A percentile compares a stretch with the other conserved stretches of the same genome.
Evolutionary conservation across 2,113 vertebrate genomes (phyloP).

Genomic region (Turnix velox): DNA sequence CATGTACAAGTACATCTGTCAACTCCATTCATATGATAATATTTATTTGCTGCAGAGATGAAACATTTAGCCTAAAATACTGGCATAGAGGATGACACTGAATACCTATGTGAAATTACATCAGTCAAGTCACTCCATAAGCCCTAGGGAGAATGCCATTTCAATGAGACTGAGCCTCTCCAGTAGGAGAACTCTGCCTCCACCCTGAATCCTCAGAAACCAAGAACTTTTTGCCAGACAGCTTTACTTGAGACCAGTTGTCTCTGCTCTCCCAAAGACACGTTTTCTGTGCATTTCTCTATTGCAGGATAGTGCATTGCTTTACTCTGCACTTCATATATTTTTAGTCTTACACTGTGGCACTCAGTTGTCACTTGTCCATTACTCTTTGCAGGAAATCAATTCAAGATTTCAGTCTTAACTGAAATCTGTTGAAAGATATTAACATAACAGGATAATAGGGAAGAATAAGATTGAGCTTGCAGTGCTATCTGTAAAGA

Average conservation of each 20-base stretch:
- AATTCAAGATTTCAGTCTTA: neutral
- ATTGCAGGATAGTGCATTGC: neutral
- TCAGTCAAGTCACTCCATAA: neutral
- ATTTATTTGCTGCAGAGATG: neutral
- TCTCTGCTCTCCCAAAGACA: neutral
- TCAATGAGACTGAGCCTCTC: neutral
- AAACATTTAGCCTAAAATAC: neutral
- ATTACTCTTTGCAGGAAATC: neutral
- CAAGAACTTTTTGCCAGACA: neutral
- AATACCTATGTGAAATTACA: neutral
- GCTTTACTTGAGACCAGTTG: neutral
- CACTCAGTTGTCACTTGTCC: neutral
- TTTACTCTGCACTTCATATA: neutral
- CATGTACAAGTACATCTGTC: neutral
- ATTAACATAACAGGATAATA: neutral
- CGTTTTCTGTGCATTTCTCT: neutral
- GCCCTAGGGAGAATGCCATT: neutral
- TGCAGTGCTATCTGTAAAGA: neutral
- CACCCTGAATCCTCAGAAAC: neutral
- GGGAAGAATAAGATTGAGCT: neutral
- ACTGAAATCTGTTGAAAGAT: neutral
- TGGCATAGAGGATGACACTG: neutral
- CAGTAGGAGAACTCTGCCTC: neutral
- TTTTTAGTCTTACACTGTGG: neutral
- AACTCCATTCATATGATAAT: neutral